Percentiles rank a stretch among this genome's conserved stretches.
These are phyloP conservation scores for Meandrusa payeni DNA, from an alignment of 2,888 invertebrate species.

Conservation along the genomic window DNA sequence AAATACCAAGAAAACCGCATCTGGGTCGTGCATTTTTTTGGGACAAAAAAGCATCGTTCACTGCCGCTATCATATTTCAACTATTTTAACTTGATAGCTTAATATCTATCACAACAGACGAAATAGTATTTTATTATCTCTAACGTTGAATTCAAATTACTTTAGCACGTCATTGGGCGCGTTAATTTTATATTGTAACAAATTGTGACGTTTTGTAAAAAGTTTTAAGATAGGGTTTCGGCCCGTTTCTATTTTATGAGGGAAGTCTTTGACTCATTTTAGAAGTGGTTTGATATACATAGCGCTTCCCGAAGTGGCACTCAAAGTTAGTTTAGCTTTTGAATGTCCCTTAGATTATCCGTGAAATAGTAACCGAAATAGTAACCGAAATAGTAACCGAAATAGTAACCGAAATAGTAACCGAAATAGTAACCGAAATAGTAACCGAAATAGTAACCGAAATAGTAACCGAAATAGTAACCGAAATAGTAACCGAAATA, in stretches of 20 bases:
- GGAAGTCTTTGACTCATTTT: conserved; percentile 35
- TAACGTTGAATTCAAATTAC: conserved; percentile 28
- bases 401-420: too few relatives aligned
- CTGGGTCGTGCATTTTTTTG: conserved; percentile 36
- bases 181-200: conserved; percentile 40
- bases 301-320: too few relatives aligned
- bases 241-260: conserved; percentile 32
- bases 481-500: too few relatives aligned
- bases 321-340: too few relatives aligned
- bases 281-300: conserved; percentile 29
- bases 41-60: conserved; percentile 41
- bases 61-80: conserved; percentile 54
- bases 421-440: too few relatives aligned
- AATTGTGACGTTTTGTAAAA: conserved; percentile 47
- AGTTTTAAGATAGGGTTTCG: conserved; percentile 44
- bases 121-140: conserved; percentile 52
- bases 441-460: too few relatives aligned
- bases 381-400: too few relatives aligned
- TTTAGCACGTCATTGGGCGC: neutral
- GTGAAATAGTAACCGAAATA: too few relatives aligned
- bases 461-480: too few relatives aligned
- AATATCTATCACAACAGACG: conserved; percentile 39
- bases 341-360: too few relatives aligned
- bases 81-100: conserved; percentile 49
- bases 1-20: conserved; percentile 32